phyloP scores from a whole-genome alignment of 2,888 invertebrate genomes.

The Amaurobius ferox region DNA sequence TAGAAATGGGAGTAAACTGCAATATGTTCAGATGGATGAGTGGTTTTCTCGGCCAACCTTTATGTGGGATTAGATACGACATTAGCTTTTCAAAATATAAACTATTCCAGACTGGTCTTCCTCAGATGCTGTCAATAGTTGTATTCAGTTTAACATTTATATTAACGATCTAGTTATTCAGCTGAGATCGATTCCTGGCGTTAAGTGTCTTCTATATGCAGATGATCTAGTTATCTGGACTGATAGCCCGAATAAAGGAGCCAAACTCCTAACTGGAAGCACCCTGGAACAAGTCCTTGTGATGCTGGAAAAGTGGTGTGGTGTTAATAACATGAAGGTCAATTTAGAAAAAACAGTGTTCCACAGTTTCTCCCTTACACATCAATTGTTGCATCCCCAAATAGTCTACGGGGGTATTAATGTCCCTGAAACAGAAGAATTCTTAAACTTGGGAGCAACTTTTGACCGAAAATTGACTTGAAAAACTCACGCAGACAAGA shows the following conservation, averaged over 20 bases:
- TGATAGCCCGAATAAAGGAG: not conserved
- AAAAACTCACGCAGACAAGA: too few species aligned
- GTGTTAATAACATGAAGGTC: too few species aligned
- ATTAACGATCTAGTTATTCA: not conserved
- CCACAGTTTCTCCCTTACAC: too few species aligned
- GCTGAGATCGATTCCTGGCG: not conserved
- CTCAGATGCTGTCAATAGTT: not conserved
- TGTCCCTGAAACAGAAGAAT: not conserved
- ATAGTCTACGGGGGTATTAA: too few species aligned
- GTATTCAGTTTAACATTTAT: not conserved
- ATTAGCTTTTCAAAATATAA: not conserved
- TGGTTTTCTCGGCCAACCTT: not conserved
- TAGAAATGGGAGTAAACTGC: not conserved
- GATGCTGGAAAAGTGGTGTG: not conserved
- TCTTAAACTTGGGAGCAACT: not conserved
- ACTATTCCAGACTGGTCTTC: too few species aligned
- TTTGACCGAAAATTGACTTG: not conserved
- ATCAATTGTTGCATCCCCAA: too few species aligned
- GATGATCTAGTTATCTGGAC: not conserved
- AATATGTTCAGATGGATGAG: too few species aligned
- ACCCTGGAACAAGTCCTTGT: not conserved
- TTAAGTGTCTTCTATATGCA: not conserved
- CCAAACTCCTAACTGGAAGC: not conserved
- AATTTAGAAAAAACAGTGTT: too few species aligned
- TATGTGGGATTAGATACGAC: not conserved